Evolutionary conservation across 2,888 invertebrate species (phyloP), one percentile per base, ranked within the genome.

Genomic region (Nemotelus pantherinus): DNA sequence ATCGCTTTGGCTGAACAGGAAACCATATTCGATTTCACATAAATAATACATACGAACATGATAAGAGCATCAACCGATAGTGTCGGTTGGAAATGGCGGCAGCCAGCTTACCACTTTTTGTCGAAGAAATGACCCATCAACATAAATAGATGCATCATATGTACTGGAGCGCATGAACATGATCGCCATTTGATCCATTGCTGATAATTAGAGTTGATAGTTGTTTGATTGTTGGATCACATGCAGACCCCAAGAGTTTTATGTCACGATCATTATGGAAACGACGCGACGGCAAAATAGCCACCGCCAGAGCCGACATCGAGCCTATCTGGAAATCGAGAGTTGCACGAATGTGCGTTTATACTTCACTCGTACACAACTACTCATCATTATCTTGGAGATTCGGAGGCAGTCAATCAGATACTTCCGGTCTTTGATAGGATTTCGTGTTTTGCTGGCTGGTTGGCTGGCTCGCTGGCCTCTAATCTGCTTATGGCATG

Each of bases 341-440:
- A 25, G 25, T 25, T 25, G 25, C 25, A 25, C 25, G 25, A 25
- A 25, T 25, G 25, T 25, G 25, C 25, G 25, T 25, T 25, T 25
- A 25, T 25, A 25, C 25, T 25, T 25, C 25, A 25, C 25, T 25
- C 25, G 25, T 55, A 53, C 3, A 9, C 48, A 50, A 25, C 58
- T n/a, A 10, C 58, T 41, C 63, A 41, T 53, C 63, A 25, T 41
- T 9, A 7, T 63, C 63, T 63, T 41, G 43, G 41, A 53, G 53
- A 70, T 47, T 70, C 70, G 70, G 70, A 78, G 68, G 63, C 78
- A 78, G 77, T 77, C 79, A 79, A 79, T 79, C 78, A 78, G 55
- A 74, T 77, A 77, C 78, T 79, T 79, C 79, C 79, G 79, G 79
- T 79, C 77, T 79, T n/a, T 39, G 65, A 55, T 45, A 57, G 55